These are phyloP conservation scores for Thereva unica DNA, from an alignment of 2,888 invertebrate species.

Conservation along the genomic window DNA sequence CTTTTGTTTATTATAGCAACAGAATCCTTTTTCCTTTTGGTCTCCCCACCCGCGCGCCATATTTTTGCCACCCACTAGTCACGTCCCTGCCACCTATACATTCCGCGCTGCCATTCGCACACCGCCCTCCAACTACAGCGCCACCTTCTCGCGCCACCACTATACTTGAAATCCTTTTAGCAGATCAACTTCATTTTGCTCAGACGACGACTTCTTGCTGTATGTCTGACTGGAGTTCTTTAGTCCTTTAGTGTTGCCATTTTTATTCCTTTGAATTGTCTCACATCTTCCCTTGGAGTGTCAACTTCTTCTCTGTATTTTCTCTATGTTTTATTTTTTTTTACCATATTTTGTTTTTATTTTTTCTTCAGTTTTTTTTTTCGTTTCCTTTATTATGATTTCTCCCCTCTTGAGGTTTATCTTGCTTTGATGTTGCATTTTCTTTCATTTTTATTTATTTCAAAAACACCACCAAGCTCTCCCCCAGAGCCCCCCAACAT, in stretches of 20 bases:
- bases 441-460: conserved; percentile 19
- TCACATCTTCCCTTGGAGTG: conserved; percentile 24
- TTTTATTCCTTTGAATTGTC: conserved; percentile 37
- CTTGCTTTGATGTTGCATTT: conserved; percentile 23
- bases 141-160: neutral
- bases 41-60: neutral
- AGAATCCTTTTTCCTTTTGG: conserved; percentile 39
- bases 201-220: conserved; percentile 20
- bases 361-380: conserved; percentile 14
- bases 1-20: conserved; percentile 21
- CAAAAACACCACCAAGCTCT: neutral
- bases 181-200: conserved; percentile 34
- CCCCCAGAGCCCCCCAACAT: neutral
- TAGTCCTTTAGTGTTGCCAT: conserved; percentile 26
- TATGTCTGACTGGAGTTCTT: conserved; percentile 12
- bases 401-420: conserved; percentile 21
- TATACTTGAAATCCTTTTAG: conserved; percentile 32
- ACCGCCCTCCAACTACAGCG: neutral
- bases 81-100: neutral
- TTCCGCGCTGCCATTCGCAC: neutral
- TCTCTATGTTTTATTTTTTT: conserved; percentile 1
- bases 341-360: neutral
- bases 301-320: conserved; percentile 14
- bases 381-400: conserved; percentile 28
- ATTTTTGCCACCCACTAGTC: neutral